These are phyloP conservation scores for Zaprionus gabonicus DNA, from an alignment of 1,140 invertebrate genomes.

Conservation along the genomic window DNA sequence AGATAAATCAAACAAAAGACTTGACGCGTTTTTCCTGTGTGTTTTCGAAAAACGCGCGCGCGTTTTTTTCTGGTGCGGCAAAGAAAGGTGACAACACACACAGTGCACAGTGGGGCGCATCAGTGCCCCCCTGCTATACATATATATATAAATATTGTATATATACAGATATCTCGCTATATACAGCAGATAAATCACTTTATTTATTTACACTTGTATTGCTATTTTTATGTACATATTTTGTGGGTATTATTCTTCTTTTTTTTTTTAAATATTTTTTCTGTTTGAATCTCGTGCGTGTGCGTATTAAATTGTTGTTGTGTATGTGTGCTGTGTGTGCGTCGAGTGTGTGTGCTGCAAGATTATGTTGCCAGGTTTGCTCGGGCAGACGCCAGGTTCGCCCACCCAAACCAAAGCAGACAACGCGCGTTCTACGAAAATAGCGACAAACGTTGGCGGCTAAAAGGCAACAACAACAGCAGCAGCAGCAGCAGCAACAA, in stretches of 20 bases:
- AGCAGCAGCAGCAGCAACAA: conserved; percentile 36
- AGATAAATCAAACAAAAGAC: conserved; percentile 18
- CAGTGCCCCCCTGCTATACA: conserved; percentile 4
- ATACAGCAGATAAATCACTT: conserved; percentile 25
- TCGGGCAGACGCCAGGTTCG: conserved; percentile 56
- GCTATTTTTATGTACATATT: conserved; percentile 5
- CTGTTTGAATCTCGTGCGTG: conserved; percentile 51
- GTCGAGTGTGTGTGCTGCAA: conserved; percentile 4
- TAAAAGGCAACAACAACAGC: conserved; percentile 38
- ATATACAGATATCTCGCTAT: conserved; percentile 9
- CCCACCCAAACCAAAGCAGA: conserved; percentile 59
- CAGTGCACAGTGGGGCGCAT: too few species aligned
- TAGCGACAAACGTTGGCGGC: conserved; percentile 59
- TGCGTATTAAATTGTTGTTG: conserved; percentile 49
- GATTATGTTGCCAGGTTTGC: conserved; percentile 37
- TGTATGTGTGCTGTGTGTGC: conserved; percentile 28
- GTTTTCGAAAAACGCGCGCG: conserved; percentile 53
- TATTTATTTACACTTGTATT: conserved; percentile 23
- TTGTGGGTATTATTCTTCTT: conserved; percentile 6
- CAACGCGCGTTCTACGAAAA: conserved; percentile 28
- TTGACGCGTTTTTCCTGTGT: conserved; percentile 41
- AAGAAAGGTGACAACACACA: too few species aligned
- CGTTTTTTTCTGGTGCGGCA: conserved; percentile 46
- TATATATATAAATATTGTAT: conserved; percentile 2
- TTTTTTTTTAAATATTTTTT: conserved; percentile 16